Base-by-base conservation (phyloP, 2,797 vertebrate species). In the Rhinogobio ventralis region DNA sequence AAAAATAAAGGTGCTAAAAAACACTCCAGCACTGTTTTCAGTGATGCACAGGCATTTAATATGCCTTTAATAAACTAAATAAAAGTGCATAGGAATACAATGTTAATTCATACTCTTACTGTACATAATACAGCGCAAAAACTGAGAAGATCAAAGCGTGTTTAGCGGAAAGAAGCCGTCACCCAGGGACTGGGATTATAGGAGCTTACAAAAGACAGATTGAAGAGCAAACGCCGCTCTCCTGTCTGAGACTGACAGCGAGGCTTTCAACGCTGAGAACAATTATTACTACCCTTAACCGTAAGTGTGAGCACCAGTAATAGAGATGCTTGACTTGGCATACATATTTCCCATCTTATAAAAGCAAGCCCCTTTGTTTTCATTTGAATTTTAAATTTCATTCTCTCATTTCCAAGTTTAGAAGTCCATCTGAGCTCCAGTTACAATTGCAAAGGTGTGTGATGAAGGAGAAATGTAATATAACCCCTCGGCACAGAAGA, bases 151-250 rank as follows among this genome's bases (percentile, higher is more conserved):
- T 46, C 66, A 57, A 81, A 81, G 79, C 33, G 1, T 55, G 66
- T 73, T 82, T 82, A 46, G 25, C 23, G 19, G 25, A 81, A 30
- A 82, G 39, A 72, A 33, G n/a, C 9, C 2, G 53, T 81, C 25
- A 60, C 23, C 6, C 53, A 30, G 53, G 28, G 25, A 19, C 39
- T 73, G 25, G 39, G 79, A 82, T 82, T 62, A 64, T 49, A 62
- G 49, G 49, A 82, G 69, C 8, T 82, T 73, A 82, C 7, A 20
- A 45, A 82, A 45, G 36, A 69, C 46, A 7, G 51, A 39, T 57
- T 20, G 51, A 55, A 55, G 73, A 75, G 30, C 73, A 75, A 75
- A 36, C 30, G 4, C 28, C 2, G 5, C 46, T 51, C 71, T 33
- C 71, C 46, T 51, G 25, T 73, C 49, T n/a, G 72, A 75, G 28